A percentile compares a stretch with the other conserved stretches of the same genome.
These are phyloP conservation scores for Oreamnos americanus DNA, from an alignment of 2,113 vertebrate species.

Conservation along the genomic window DNA sequence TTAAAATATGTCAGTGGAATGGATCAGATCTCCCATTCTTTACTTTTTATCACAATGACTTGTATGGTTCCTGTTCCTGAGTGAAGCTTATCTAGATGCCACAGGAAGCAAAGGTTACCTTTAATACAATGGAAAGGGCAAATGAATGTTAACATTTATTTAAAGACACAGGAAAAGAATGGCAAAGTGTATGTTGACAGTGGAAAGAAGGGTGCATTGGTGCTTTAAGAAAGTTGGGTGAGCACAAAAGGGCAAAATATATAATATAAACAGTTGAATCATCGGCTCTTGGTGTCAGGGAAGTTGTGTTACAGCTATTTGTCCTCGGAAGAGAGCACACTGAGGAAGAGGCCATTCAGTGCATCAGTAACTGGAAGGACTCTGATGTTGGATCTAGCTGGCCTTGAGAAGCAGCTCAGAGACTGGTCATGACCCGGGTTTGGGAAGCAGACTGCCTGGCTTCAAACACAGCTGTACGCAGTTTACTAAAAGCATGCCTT, in stretches of 20 bases:
- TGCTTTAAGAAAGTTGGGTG: not conserved
- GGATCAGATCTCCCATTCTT: constrained; percentile 54
- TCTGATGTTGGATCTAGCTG: not conserved
- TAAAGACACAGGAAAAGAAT: constrained; percentile 56
- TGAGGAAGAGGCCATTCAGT: not conserved
- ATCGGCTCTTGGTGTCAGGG: not conserved
- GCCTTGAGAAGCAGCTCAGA: not conserved
- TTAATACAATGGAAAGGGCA: constrained; percentile 63
- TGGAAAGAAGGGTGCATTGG: not conserved
- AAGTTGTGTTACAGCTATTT: not conserved
- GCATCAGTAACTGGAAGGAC: too few relatives aligned
- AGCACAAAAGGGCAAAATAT: not conserved
- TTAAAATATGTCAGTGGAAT: constrained; percentile 28
- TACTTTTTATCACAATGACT: constrained; percentile 47
- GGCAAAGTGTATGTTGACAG: constrained; percentile 33
- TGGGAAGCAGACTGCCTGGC: not conserved
- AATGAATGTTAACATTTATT: constrained; percentile 75
- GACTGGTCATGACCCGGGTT: accelerated
- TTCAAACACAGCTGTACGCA: not conserved
- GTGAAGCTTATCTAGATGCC: constrained; percentile 57
- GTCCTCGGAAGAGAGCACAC: not conserved
- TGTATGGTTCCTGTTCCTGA: constrained; percentile 54
- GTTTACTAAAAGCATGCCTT: not conserved
- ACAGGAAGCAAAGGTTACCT: constrained; percentile 65
- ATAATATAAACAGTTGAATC: not conserved